phyloP scores from a whole-genome alignment of 30 jellyfish, hydroid and myxozoan species.

The Nemopilema nomurai region DNA sequence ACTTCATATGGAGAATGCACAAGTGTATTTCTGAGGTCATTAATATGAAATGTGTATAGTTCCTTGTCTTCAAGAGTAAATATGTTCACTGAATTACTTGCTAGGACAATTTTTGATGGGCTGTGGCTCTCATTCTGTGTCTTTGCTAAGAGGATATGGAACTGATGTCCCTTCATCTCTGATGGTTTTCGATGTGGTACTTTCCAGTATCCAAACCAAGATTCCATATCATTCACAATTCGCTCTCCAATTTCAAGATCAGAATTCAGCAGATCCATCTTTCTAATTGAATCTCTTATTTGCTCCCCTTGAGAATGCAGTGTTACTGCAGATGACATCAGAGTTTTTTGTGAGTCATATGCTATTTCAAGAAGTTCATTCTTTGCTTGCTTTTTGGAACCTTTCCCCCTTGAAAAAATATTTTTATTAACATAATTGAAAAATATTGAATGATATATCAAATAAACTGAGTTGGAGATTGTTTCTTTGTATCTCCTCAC shows the following conservation, averaged over 20 bases:
- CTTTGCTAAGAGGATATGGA: conserved; percentile 52
- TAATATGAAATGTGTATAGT: conserved; percentile 26
- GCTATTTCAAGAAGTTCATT: conserved; percentile 75
- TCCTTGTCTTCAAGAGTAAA: conserved; percentile 23
- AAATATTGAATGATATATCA: no score
- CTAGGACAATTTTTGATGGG: conserved; percentile 47
- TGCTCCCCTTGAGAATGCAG: conserved; percentile 91
- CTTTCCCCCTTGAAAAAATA: neutral
- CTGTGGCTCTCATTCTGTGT: conserved; percentile 74
- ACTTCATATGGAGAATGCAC: conserved; percentile 89
- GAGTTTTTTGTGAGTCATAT: conserved; percentile 68
- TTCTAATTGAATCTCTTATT: conserved; percentile 40
- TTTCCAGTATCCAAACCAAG: conserved; percentile 93
- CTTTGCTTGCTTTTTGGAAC: neutral
- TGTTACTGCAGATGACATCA: conserved; percentile 65
- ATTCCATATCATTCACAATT: conserved; percentile 69
- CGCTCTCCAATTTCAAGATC: conserved; percentile 77
- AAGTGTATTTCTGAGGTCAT: conserved; percentile 37
- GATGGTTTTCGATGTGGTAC: conserved; percentile 5
- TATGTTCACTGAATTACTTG: conserved; percentile 35
- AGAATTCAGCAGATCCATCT: conserved; percentile 60
- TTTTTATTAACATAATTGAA: neutral
- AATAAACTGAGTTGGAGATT: neutral
- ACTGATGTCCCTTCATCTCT: conserved; percentile 21
- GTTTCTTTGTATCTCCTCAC: no score